A percentile compares a stretch with the other conserved stretches of the same genome.
Conservation (phyloP, 2,888 invertebrate genomes). For the Nephrotoma guestfalica region DNA sequence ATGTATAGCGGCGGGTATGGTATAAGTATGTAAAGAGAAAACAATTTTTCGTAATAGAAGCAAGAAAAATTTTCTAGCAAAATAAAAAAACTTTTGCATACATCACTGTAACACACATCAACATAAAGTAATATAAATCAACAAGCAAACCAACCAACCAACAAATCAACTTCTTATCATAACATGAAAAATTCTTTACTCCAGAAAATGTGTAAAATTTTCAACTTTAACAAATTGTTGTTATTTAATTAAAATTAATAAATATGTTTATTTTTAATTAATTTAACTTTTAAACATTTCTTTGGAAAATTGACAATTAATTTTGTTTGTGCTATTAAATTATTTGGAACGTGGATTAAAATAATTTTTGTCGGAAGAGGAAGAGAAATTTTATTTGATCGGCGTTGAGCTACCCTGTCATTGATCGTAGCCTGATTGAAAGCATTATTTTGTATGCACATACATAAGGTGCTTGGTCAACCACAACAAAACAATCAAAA, state of each 20-base stretch:
- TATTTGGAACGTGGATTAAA: not conserved
- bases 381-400: no score
- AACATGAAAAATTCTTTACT: not conserved
- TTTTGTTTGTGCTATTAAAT: not conserved
- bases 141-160: not conserved
- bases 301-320: no score
- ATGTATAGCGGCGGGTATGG: not conserved
- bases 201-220: not conserved
- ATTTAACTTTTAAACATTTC: not conserved
- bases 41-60: not conserved
- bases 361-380: not conserved
- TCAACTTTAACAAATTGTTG: not conserved
- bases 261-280: not conserved
- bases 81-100: not conserved
- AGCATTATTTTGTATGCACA: no score
- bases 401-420: no score
- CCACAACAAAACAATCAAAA: no score
- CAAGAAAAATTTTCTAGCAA: not conserved
- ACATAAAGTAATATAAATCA: not conserved
- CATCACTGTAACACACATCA: not conserved
- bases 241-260: not conserved
- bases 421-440: no score
- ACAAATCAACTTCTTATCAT: not conserved
- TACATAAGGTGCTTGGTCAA: no score
- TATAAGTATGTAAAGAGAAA: not conserved